Conservation (phyloP, 2,113 vertebrate species). For the Grus americana region DNA sequence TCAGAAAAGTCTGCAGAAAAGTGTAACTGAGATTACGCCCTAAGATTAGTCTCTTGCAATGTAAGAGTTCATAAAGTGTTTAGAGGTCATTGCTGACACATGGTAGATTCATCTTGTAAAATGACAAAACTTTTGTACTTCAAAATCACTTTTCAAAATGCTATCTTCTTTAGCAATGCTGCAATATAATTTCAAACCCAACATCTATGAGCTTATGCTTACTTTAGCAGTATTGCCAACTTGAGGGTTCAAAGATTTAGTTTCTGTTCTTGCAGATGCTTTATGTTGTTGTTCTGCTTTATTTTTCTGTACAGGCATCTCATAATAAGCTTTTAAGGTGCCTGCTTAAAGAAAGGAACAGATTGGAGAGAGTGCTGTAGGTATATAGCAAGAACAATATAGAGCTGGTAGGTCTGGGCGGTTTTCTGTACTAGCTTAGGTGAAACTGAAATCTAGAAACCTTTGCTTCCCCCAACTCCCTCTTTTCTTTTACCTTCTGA, state of each 20-base stretch:
- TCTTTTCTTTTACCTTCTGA: neutral
- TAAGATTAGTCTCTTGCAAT: neutral
- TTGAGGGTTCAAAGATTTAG: neutral
- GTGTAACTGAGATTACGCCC: neutral
- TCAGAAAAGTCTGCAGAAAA: neutral
- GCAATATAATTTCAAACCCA: neutral
- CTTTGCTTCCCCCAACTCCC: neutral
- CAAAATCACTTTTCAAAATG: neutral
- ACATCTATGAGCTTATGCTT: neutral
- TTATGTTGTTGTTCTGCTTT: neutral
- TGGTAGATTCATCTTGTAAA: neutral
- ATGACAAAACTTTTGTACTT: neutral
- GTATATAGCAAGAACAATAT: neutral
- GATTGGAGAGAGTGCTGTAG: neutral
- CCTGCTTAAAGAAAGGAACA: neutral
- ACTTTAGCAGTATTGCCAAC: neutral
- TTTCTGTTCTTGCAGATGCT: neutral
- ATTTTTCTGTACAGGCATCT: neutral
- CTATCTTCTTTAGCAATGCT: neutral
- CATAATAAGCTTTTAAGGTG: neutral
- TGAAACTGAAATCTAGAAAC: conserved; percentile 22
- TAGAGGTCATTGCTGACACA: neutral
- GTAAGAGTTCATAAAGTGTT: neutral
- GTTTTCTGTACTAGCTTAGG: neutral
- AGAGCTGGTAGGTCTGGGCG: neutral